Evolutionary conservation across 1,140 invertebrate genomes (phyloP).

Genomic region (Cotesia glomerata): DNA sequence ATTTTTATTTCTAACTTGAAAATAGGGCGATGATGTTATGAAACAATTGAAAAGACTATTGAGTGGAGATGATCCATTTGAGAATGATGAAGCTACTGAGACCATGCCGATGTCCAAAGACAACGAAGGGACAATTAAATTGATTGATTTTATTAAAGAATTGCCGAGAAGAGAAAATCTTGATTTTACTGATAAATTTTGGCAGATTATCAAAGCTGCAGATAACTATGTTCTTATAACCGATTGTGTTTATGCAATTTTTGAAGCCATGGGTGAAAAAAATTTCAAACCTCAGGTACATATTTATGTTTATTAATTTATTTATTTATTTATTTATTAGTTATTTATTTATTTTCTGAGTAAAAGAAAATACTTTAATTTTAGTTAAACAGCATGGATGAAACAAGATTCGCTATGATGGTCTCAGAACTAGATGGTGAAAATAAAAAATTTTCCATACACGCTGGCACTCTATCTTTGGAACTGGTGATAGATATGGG

Average conservation of each 20-base stretch:
- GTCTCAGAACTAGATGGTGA: slow-evolving; percentile 36
- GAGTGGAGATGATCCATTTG: slow-evolving; percentile 41
- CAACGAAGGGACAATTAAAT: slow-evolving; percentile 36
- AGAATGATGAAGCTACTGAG: slow-evolving; percentile 9
- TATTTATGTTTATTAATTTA: slow-evolving; percentile 2
- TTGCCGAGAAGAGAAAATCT: slow-evolving; percentile 42
- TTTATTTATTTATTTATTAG: slow-evolving; percentile 3
- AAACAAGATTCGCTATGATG: slow-evolving; percentile 44
- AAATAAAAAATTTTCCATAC: slow-evolving; percentile 35
- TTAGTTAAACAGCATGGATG: slow-evolving; percentile 44
- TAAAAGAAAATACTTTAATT: no score
- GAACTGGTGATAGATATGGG: slow-evolving; percentile 54
- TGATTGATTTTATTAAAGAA: slow-evolving; percentile 38
- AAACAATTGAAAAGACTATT: slow-evolving; percentile 40
- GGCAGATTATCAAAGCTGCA: slow-evolving; percentile 46
- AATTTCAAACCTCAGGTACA: slow-evolving; percentile 35
- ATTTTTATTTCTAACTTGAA: slow-evolving; percentile 19
- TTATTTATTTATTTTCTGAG: no score
- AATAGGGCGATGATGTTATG: slow-evolving; percentile 39
- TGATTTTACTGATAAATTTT: slow-evolving; percentile 54
- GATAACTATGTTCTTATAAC: slow-evolving; percentile 42
- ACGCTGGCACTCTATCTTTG: slow-evolving; percentile 45
- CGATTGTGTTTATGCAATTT: slow-evolving; percentile 42
- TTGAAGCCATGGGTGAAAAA: slow-evolving; percentile 38
- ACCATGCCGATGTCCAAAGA: slow-evolving; percentile 19